Percentiles rank a stretch among this genome's conserved stretches.
phyloP scores from a whole-genome alignment of 2,113 vertebrate species.

The Hystrix brachyura region DNA sequence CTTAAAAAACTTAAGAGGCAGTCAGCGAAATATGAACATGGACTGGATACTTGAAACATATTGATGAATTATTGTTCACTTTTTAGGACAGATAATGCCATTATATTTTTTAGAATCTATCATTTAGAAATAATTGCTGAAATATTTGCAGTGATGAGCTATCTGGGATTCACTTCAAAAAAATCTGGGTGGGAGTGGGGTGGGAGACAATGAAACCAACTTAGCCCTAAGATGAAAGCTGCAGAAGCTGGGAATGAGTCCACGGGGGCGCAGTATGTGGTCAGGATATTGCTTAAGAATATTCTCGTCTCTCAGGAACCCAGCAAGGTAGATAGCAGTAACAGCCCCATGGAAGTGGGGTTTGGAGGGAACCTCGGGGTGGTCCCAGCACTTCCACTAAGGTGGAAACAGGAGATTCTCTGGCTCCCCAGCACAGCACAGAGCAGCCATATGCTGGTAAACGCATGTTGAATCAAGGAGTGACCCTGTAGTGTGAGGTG shows the following conservation, averaged over 20 bases:
- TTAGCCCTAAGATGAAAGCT: not conserved
- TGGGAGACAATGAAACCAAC: not conserved
- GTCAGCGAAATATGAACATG: not conserved
- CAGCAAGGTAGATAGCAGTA: not conserved
- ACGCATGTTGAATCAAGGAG: not conserved
- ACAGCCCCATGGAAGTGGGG: not conserved
- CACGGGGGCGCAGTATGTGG: rapidly evolving
- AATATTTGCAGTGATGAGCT: not conserved
- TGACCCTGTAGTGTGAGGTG: not conserved
- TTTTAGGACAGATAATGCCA: not conserved
- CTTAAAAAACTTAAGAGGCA: not conserved
- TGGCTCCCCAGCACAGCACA: not conserved
- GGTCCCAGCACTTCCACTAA: not conserved
- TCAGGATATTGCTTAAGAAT: not conserved
- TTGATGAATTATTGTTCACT: not conserved
- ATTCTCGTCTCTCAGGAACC: not conserved
- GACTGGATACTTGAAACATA: not conserved
- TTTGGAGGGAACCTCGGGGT: not conserved
- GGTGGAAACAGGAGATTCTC: not conserved
- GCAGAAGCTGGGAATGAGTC: not conserved
- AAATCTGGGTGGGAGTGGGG: not conserved
- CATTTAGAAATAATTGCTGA: not conserved
- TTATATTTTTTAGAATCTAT: not conserved
- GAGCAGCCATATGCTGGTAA: not conserved
- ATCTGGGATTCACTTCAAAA: slow-evolving; percentile 6